Percentiles rank a stretch among this genome's conserved stretches.
These are phyloP conservation scores for Clunio marinus DNA, from an alignment of 2,888 invertebrate genomes.

Conservation along the genomic window DNA sequence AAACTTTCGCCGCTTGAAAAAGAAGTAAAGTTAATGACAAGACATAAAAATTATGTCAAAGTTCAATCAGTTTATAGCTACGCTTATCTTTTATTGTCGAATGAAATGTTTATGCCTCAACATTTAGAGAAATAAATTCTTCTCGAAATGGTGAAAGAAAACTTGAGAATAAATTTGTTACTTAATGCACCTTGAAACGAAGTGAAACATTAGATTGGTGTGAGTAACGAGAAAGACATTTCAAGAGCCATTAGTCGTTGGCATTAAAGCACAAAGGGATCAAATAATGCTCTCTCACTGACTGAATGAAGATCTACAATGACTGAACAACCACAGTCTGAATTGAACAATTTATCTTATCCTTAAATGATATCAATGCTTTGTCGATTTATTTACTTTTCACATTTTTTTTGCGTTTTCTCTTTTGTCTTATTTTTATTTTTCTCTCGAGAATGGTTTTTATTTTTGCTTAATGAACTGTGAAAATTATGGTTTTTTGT, in stretches of 20 bases:
- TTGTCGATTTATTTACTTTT: conserved; percentile 15
- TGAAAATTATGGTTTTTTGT: not conserved
- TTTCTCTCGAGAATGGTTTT: no score
- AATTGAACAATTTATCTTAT: conserved; percentile 27
- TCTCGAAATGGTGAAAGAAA: not conserved
- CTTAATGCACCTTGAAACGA: conserved; percentile 10
- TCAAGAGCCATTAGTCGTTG: conserved; percentile 7
- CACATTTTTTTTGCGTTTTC: not conserved
- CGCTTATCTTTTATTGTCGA: conserved; percentile 7
- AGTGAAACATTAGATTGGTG: not conserved
- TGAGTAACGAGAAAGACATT: not conserved
- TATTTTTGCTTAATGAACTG: not conserved
- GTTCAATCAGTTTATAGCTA: no score
- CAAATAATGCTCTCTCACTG: not conserved
- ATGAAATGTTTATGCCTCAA: not conserved
- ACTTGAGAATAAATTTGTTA: not conserved
- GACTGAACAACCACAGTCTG: not conserved
- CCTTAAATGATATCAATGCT: conserved; percentile 23
- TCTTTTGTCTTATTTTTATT: not conserved
- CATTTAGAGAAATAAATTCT: not conserved
- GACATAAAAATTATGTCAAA: not conserved
- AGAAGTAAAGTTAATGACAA: not conserved
- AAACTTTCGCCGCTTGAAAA: not conserved
- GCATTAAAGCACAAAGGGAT: conserved; percentile 3
- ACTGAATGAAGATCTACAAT: not conserved